These are phyloP conservation scores for Reticulitermes lucifugus DNA, from an alignment of 2,888 invertebrate species.

Conservation along the genomic window DNA sequence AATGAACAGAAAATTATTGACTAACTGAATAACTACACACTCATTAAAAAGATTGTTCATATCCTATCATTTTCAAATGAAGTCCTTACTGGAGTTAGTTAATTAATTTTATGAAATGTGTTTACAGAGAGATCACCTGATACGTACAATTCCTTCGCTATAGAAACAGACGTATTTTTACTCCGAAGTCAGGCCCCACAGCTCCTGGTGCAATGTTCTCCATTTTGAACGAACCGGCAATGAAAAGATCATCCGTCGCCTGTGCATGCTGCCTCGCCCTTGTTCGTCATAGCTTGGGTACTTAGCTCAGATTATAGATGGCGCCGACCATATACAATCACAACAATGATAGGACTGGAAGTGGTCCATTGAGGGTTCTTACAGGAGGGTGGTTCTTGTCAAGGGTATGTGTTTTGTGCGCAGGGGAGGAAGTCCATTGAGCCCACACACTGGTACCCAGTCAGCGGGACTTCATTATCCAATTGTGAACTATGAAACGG, in stretches of 20 bases:
- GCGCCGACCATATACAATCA: conserved; percentile 34
- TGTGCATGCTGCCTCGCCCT: neutral
- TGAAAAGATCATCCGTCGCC: conserved; percentile 30
- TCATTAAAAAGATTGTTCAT: no score
- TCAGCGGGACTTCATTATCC: conserved; percentile 48
- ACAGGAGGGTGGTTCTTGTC: neutral
- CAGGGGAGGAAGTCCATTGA: neutral
- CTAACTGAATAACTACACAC: no score
- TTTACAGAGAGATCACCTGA: no score
- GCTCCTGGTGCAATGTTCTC: neutral
- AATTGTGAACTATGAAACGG: conserved; percentile 48
- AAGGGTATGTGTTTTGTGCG: neutral
- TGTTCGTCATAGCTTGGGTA: neutral
- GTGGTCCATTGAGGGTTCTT: conserved; percentile 18
- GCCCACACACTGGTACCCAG: neutral
- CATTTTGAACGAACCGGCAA: conserved; percentile 13
- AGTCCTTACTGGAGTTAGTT: no score
- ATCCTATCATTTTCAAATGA: no score
- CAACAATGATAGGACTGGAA: conserved; percentile 24
- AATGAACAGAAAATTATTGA: no score
- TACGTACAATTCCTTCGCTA: no score
- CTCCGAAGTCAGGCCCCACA: neutral
- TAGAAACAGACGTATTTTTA: no score
- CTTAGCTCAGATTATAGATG: conserved; percentile 34
- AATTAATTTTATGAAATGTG: no score